Evolutionary conservation across 2,888 invertebrate species (phyloP).

Genomic region (Cantharis rufa): DNA sequence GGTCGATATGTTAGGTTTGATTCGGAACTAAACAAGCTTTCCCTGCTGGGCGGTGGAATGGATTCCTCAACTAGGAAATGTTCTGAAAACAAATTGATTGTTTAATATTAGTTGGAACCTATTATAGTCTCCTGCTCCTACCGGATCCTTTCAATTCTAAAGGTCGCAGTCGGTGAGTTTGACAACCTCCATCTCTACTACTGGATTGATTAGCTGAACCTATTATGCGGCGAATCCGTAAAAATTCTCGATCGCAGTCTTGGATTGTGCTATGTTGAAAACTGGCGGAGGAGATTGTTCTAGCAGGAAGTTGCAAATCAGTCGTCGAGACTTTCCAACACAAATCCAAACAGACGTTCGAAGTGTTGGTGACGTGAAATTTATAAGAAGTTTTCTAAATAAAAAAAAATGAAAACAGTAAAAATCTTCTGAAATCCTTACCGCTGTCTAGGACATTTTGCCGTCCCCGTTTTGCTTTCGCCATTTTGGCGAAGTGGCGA

Average conservation of each 20-base stretch:
- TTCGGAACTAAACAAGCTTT: conserved; percentile 39
- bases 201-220: not conserved
- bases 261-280: not conserved
- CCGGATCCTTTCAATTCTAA: conserved; percentile 27
- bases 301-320: conserved; percentile 27
- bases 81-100: conserved; percentile 21
- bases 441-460: too few species aligned
- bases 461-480: too few species aligned
- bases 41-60: not conserved
- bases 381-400: conserved; percentile 39
- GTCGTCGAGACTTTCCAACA: conserved; percentile 38
- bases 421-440: not conserved
- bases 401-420: not conserved
- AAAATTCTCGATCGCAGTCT: not conserved
- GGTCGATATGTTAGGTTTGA: conserved; percentile 24
- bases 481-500: too few species aligned
- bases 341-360: conserved; percentile 41
- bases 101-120: not conserved
- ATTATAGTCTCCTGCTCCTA: not conserved
- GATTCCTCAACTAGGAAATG: conserved; percentile 22
- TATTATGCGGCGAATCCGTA: not conserved
- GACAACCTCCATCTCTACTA: not conserved
- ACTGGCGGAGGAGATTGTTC: conserved; percentile 8
- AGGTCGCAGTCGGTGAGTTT: not conserved
- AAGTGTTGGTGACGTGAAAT: conserved; percentile 44